These are phyloP conservation scores for Taxidea taxus DNA, from an alignment of 2,113 vertebrate genomes.

Conservation along the genomic window DNA sequence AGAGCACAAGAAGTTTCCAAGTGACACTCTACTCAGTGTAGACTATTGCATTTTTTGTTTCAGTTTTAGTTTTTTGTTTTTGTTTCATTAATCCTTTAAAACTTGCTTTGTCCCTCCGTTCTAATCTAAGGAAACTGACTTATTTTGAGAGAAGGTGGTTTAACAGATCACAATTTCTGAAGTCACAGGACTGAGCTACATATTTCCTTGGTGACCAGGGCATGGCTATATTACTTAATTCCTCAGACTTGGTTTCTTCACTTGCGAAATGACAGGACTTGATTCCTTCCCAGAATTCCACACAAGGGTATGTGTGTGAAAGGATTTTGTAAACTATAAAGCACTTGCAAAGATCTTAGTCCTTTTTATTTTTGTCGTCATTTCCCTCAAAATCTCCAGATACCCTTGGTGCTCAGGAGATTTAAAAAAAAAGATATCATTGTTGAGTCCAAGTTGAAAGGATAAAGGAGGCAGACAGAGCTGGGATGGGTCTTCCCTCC, in stretches of 20 bases:
- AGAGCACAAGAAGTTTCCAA: background rate
- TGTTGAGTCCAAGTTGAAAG: background rate
- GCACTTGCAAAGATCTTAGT: background rate
- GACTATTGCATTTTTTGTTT: background rate
- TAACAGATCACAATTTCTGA: background rate
- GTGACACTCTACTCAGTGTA: accelerated
- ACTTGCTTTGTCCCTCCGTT: background rate
- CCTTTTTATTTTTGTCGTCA: background rate
- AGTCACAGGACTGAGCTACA: background rate
- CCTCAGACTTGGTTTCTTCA: background rate
- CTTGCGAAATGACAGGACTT: background rate
- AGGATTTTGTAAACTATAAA: background rate
- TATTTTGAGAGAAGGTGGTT: background rate
- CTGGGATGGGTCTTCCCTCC: background rate
- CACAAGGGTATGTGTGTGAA: accelerated
- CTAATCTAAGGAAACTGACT: background rate
- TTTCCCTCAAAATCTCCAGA: background rate
- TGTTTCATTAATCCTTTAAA: background rate
- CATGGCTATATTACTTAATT: accelerated
- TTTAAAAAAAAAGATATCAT: background rate
- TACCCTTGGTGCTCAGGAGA: background rate
- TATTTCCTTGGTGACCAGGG: accelerated
- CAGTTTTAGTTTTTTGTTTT: background rate
- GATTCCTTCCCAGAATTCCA: background rate
- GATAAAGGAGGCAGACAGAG: background rate